These are phyloP conservation scores for Penaeus indicus DNA, from an alignment of 1,140 invertebrate genomes.

Conservation along the genomic window DNA sequence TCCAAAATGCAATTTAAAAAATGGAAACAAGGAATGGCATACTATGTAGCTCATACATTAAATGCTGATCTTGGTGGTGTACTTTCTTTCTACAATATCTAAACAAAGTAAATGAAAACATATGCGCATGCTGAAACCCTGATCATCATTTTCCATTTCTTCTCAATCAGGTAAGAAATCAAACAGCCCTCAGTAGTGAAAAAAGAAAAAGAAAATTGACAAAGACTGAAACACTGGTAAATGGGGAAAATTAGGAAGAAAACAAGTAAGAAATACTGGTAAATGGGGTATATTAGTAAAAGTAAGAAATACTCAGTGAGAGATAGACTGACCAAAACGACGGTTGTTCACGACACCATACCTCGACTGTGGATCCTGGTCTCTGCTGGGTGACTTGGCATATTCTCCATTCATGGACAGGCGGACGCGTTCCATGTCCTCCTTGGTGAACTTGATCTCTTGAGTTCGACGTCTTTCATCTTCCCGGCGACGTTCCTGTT, in stretches of 20 bases:
- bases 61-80: too few species aligned
- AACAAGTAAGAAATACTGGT: not conserved
- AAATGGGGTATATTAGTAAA: not conserved
- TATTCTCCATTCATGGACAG: conserved; percentile 63
- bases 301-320: not conserved
- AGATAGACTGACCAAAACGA: not conserved
- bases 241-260: not conserved
- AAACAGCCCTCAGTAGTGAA: not conserved
- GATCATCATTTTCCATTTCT: conserved; percentile 2
- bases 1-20: too few species aligned
- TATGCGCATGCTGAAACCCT: not conserved
- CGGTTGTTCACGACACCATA: not conserved
- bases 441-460: conserved; percentile 74
- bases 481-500: conserved; percentile 77
- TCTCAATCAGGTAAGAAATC: not conserved
- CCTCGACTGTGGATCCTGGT: conserved; percentile 63
- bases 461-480: conserved; percentile 79
- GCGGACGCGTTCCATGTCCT: conserved; percentile 69
- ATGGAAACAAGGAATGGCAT: too few species aligned
- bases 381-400: conserved; percentile 44
- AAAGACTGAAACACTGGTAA: not conserved
- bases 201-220: not conserved
- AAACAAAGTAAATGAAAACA: not conserved
- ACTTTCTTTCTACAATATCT: too few species aligned
- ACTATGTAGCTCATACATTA: too few species aligned